These are phyloP conservation scores for Sebastes taczanowskii DNA, from an alignment of 2,797 vertebrate genomes.

Conservation along the genomic window DNA sequence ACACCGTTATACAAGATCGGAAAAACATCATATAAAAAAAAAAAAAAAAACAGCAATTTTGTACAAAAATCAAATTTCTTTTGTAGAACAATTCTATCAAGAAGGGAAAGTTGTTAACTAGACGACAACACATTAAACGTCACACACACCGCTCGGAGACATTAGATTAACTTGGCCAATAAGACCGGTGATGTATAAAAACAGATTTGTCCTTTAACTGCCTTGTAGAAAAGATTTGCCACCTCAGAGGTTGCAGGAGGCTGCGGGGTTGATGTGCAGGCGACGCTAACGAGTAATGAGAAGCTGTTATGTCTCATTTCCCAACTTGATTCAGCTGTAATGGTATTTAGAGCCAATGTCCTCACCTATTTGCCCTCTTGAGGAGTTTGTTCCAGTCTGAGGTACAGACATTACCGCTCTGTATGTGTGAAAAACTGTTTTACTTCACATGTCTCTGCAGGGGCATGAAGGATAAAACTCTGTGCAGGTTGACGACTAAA, in stretches of 20 bases:
- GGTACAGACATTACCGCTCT: constrained; percentile 22
- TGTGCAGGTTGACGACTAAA: neutral
- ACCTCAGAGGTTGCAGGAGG: constrained; percentile 1
- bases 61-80: neutral
- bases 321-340: constrained; percentile 47
- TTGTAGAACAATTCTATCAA: neutral
- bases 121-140: neutral
- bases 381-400: constrained; percentile 41
- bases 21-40: neutral
- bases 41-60: neutral
- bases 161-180: neutral
- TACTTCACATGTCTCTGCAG: neutral
- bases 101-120: neutral
- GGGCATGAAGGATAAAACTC: neutral
- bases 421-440: constrained; percentile 27
- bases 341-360: constrained; percentile 31
- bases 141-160: neutral
- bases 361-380: constrained; percentile 30
- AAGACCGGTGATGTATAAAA: neutral
- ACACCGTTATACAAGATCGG: neutral
- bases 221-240: neutral
- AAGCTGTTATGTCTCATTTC: constrained; percentile 60
- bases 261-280: constrained; percentile 22
- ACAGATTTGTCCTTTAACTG: neutral
- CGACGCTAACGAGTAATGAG: constrained; percentile 37